Evolutionary conservation across 2,797 vertebrate species (phyloP).

Genomic region (Trichosurus vulpecula): DNA sequence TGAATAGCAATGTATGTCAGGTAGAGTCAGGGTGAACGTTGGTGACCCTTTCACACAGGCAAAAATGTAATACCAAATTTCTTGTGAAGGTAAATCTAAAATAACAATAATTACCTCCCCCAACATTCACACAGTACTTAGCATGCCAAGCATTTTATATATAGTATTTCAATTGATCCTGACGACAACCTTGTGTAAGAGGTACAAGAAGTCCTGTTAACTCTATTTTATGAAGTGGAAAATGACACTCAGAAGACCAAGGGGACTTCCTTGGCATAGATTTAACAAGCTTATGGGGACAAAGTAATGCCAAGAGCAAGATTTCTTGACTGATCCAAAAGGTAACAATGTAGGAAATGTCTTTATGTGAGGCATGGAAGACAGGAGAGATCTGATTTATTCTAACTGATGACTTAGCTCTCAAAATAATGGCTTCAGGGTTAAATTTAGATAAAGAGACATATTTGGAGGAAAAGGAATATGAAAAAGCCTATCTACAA

Average conservation of each 20-base stretch:
- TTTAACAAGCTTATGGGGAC: neutral
- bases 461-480: conserved; percentile 26
- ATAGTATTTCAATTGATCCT: neutral
- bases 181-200: neutral
- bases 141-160: neutral
- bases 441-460: neutral
- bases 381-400: conserved; percentile 9
- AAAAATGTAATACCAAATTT: conserved; percentile 26
- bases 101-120: conserved; percentile 25
- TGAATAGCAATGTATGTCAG: neutral
- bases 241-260: neutral
- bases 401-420: conserved; percentile 18
- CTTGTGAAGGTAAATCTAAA: conserved; percentile 45
- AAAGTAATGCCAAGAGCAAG: neutral
- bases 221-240: neutral
- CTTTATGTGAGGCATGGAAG: neutral
- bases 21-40: neutral
- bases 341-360: conserved; percentile 24
- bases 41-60: neutral
- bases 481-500: conserved; percentile 30
- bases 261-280: neutral
- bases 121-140: neutral
- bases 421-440: neutral
- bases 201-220: neutral
- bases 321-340: conserved; percentile 4